phyloP scores from a whole-genome alignment of 2,113 vertebrate genomes.

The Mirza zaza region DNA sequence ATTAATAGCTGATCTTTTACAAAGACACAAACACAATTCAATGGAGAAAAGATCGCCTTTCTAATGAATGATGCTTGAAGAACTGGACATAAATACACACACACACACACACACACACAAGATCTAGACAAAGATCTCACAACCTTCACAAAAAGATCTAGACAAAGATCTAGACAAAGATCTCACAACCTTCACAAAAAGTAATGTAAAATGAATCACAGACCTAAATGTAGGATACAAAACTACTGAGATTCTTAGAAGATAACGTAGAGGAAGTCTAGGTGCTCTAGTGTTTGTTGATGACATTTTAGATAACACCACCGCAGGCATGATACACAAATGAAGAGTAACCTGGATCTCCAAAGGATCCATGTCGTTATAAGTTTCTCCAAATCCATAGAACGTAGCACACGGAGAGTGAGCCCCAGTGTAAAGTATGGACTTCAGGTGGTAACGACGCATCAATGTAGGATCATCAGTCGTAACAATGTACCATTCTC shows the following conservation, averaged over 20 bases:
- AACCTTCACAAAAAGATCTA: not conserved
- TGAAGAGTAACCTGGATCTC: not conserved
- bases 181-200: not conserved
- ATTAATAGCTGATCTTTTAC: not conserved
- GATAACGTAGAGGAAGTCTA: not conserved
- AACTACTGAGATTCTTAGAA: not conserved
- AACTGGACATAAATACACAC: not conserved
- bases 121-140: too few species aligned
- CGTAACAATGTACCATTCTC: not conserved
- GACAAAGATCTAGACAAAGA: not conserved
- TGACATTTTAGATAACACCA: not conserved
- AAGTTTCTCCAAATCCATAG: not conserved
- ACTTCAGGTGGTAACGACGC: not conserved
- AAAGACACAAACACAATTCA: not conserved
- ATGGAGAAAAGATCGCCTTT: not conserved
- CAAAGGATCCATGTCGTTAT: not conserved
- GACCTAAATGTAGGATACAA: not conserved
- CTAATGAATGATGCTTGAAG: not conserved
- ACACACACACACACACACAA: too few species aligned
- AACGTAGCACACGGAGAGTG: not conserved
- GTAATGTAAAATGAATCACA: not conserved
- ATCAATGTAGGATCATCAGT: not conserved
- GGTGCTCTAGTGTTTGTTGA: not conserved
- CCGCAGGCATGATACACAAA: not conserved
- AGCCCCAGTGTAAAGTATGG: not conserved